Base-by-base conservation (phyloP, 2,888 invertebrate genomes). In the Pristionchus fissidentatus region DNA sequence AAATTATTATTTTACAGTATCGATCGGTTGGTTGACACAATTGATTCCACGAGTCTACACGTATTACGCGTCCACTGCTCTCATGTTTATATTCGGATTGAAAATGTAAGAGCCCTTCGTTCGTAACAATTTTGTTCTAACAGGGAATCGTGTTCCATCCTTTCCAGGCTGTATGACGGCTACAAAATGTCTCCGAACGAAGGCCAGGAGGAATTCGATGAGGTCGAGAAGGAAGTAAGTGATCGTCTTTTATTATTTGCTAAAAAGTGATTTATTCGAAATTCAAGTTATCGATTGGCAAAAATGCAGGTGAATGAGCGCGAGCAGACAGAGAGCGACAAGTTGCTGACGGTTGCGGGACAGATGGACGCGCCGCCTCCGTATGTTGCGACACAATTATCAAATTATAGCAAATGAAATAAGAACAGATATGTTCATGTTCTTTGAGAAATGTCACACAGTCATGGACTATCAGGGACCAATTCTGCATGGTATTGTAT, bases 161-260 rank as follows among this genome's bases (percentile, higher is more conserved):
- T 57, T 55, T 41, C 26, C 41, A 70, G 70, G 70, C 43, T 70
- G 41, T 70, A 41, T 41, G 70, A 70, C 26, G 70, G 41, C 0
- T 70, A 32, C n/a, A 35, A 35, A 3, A 70, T 70, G 70, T 41
- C 10, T 3, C n/a, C 41, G 0, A 38, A 70, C 26, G 43, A 41
- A 26, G 70, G 70, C 22, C 70, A 70, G 41, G 70, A 70, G 43
- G 70, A 70, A 32, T 41, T 38, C 41, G 70, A 70, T 3, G 70
- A 70, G 26, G 70, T 70, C 10, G 41, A 70, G 43, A 38, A 41
- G 10, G 70, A 70, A 26, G 70, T 70, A 5, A 62, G 15, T 35
- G 1, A 13, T 2, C 32, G 32, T 5, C 32, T 26, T 57, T n/a
- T n/a, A n/a, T n/a, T n/a, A n/a, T n/a, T n/a, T n/a, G n/a, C n/a